Base-by-base conservation (phyloP, 2,888 invertebrate genomes). In the Thelaira solivaga region DNA sequence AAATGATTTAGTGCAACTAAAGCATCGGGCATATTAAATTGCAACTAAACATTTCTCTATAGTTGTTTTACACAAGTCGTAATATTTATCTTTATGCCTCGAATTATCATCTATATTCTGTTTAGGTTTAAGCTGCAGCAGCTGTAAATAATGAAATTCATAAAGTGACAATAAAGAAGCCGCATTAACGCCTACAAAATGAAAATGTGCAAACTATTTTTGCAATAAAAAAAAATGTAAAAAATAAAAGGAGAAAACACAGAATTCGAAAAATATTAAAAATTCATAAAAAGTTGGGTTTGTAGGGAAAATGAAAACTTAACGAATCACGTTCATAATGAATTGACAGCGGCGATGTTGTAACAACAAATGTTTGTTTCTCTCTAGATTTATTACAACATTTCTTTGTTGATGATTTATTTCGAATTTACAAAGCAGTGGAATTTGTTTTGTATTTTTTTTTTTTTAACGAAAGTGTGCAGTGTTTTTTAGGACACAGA, bases 281-380 rank as follows among this genome's bases (percentile, higher is more conserved):
- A 75, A 68, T 75, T 75, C 61, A 67, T 74, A 61, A 65, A 55
- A 47, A 72, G 26, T 29, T 64, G 62, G 72, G 62, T 29, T 74
- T 65, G 67, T 65, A 51, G 53, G 26, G 43, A 71, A 53, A 73
- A 55, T 20, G 16, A 55, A 45, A 53, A 53, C 43, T 43, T 61
- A 41, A 59, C 51, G 51, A 45, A 74, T 67, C 67, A 74, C 74
- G 74, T 74, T 67, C 45, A 45, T 67, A 59, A 45, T 13, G 65
- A 53, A 74, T 74, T 74, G 74, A 67, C 74, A 67, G 67, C 74
- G 74, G 74, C 74, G 61, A 51, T 61, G 36, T 75, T 68, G 45
- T 75, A 45, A 75, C 43, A 45, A 55, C 24, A 65, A 57, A 24
- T 65, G 64, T 55, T 64, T 47, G 34, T 55, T 55, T 45, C n/a